Base-by-base conservation (phyloP, 2,888 invertebrate species). In the Trichogramma evanescens region DNA sequence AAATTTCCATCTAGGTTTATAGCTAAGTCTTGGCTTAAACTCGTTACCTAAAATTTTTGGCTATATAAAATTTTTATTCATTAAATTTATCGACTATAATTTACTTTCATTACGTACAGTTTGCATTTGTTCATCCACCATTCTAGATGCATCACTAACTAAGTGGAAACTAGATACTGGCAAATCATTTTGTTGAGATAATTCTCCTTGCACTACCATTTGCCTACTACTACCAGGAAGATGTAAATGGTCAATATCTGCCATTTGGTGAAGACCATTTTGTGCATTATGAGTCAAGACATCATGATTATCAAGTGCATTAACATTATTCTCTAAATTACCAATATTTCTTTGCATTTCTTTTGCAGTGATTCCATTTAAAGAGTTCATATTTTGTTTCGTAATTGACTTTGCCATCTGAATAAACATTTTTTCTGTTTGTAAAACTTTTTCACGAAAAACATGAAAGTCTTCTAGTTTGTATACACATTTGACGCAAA, bases 391-490 rank as follows among this genome's bases (percentile, higher is more conserved):
- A 4, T 71, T 71, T 1, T 70, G 67, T 55, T 76, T 75, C 6
- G 63, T 54, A 26, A 78, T 71, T 38, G 70, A 70, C 43, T 78
- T 78, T n/a, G 79, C 59, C 76, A 79, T 78, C 59, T 74, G 72
- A 62, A 74, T 72, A 56, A 84, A 78, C 65, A 82, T 74, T 57
- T 73, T 77, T 70, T 84, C 83, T 0, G 84, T 83, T 60, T 81
- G 79, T 40, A 82, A 67, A 65, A 82, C 80, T 66, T 82, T 80
- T 66, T 83, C 82, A 58, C 82, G 79, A 70, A 84, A 84, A 56
- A 83, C 82, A 67, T 79, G 82, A 58, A 84, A 73, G 54, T 82
- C 74, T 65, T 84, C 83, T 56, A 84, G 68, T 69, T 84, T 84
- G 64, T 80, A 83, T 8, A 82, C 76, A 67, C 84, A 84, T 52